Percentiles rank a stretch among this genome's conserved stretches.
These are phyloP conservation scores for Nymphalis c-album DNA, from an alignment of 2,888 invertebrate species.

Conservation along the genomic window DNA sequence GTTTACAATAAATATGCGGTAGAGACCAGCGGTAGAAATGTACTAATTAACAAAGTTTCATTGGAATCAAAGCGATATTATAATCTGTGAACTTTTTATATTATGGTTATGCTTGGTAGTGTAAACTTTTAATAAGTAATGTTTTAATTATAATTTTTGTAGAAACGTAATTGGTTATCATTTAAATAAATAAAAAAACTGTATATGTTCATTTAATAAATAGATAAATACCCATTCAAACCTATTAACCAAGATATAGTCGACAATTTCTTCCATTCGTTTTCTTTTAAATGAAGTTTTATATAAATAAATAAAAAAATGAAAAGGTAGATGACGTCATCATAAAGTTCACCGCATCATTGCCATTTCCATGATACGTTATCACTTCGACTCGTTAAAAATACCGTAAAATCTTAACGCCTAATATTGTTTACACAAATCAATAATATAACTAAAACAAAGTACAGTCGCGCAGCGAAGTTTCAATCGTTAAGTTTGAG, in stretches of 20 bases:
- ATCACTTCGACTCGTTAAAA: not conserved
- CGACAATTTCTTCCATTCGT: too few species aligned
- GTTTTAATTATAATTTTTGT: not conserved
- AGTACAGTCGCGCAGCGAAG: slow-evolving; percentile 12
- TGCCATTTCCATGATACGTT: not conserved
- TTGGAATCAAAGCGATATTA: slow-evolving; percentile 18
- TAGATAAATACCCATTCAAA: too few species aligned
- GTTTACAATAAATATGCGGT: slow-evolving; percentile 30
- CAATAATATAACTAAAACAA: slow-evolving; percentile 6
- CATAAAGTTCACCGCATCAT: not conserved
- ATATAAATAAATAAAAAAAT: not conserved
- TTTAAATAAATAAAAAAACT: too few species aligned
- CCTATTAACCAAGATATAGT: too few species aligned
- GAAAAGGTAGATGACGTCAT: not conserved
- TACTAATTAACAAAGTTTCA: slow-evolving; percentile 17
- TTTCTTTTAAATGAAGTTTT: not conserved
- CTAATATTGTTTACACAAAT: slow-evolving; percentile 3
- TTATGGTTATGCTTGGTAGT: too few species aligned
- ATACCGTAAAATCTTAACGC: not conserved
- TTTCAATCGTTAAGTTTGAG: slow-evolving; percentile 12
- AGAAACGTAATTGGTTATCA: too few species aligned
- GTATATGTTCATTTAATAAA: too few species aligned
- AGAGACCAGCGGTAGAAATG: slow-evolving; percentile 10
- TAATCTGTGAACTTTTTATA: slow-evolving; percentile 1
- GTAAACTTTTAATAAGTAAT: not conserved